Percentiles rank a stretch among this genome's conserved stretches.
phyloP scores from a whole-genome alignment of 2,888 invertebrate species.

The Apamea epomidion region DNA sequence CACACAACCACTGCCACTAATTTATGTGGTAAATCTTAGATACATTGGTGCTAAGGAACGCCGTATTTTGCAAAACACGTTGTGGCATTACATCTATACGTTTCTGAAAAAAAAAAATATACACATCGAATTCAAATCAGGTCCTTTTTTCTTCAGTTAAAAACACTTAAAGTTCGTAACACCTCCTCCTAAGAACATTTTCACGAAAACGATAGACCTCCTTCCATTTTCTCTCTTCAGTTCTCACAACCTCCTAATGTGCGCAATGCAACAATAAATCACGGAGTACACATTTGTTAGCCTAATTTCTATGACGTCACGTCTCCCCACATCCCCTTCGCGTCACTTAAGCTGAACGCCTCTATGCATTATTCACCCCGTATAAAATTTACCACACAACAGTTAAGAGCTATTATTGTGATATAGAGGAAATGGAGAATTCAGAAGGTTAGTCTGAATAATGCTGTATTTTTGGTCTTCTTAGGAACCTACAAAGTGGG shows the following conservation, averaged over 20 bases:
- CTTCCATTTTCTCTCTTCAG: neutral
- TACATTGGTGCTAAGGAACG: neutral
- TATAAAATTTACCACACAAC: slow-evolving; percentile 55
- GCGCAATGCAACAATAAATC: slow-evolving; percentile 30
- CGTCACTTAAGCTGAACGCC: slow-evolving; percentile 41
- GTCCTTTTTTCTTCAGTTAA: neutral
- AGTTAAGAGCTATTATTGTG: slow-evolving; percentile 54
- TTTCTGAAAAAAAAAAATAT: neutral
- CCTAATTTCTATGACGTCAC: slow-evolving; percentile 56
- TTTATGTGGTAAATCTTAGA: neutral
- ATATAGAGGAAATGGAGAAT: neutral
- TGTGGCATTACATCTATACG: too few relatives aligned
- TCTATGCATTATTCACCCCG: slow-evolving; percentile 58
- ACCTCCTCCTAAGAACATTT: neutral
- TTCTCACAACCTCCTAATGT: neutral
- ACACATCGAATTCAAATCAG: too few relatives aligned
- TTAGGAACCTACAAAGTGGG: neutral
- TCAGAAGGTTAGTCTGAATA: slow-evolving; percentile 32
- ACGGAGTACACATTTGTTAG: slow-evolving; percentile 20
- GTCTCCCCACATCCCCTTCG: slow-evolving; percentile 21
- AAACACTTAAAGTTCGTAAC: neutral
- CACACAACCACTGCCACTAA: neutral
- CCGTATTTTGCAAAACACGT: too few relatives aligned
- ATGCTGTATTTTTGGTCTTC: neutral
- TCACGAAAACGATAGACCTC: neutral